Base-by-base conservation (phyloP, 1,140 invertebrate species). In the Scaptodrosophila lebanonensis region DNA sequence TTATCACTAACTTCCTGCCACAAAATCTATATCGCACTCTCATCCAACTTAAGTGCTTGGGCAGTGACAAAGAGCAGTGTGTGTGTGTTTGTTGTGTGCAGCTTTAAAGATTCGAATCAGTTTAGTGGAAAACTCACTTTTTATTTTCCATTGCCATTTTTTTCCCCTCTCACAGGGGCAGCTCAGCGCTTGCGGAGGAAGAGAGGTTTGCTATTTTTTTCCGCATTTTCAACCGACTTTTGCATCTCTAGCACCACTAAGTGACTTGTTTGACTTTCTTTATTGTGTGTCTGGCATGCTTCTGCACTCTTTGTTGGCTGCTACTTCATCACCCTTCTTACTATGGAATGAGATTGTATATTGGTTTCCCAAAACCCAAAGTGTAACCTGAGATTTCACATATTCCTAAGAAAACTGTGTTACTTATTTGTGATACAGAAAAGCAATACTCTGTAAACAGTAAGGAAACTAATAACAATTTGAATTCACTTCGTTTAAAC, bases 211-310 rank as follows among this genome's bases (percentile, higher is more conserved):
- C 32, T 33, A 53, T 44, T 13, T 38, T 59, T 52, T 3, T 17
- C 35, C 47, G 13, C n/a, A 17, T 32, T 32, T 29, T 15, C 39
- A 30, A 53, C 30, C 30, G 42, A 29, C 59, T 65, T 79, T 77
- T 79, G 73, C 68, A 73, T 77, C 59, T 49, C 38, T 33, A 4
- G 36, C 27, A 43, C 13, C 45, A 33, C 68, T 79, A 77, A 77
- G 68, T 79, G 73, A 77, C 58, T 73, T 68, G 68, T 68, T 77
- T 79, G 73, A 77, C 72, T 77, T n/a, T 79, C 48, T 79, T 73
- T 68, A 73, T 68, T 61, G 48, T 57, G 59, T 59, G 48, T n/a
- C n/a, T n/a, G n/a, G n/a, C n/a, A n/a, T n/a, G n/a, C n/a, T n/a
- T n/a, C n/a, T n/a, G n/a, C n/a, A n/a, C n/a, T n/a, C n/a, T n/a